A percentile compares a stretch with the other conserved stretches of the same genome.
Evolutionary conservation across 2,113 vertebrate species (phyloP).

Genomic region (Hippopotamus amphibius): DNA sequence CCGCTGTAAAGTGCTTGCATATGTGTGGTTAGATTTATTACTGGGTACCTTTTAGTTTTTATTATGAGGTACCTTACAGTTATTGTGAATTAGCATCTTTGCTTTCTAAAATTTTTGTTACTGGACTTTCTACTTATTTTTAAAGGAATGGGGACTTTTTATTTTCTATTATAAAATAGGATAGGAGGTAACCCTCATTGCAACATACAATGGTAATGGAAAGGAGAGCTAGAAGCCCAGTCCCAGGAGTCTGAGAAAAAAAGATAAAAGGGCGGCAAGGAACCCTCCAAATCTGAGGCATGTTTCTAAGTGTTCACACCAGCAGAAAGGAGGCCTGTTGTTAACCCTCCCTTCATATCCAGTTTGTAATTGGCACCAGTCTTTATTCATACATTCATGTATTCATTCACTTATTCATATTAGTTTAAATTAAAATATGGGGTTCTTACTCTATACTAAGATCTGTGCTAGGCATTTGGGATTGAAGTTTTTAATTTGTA

Average conservation of each 20-base stretch:
- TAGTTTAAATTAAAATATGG: not conserved
- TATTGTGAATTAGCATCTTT: not conserved
- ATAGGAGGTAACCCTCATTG: not conserved
- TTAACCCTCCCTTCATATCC: not conserved
- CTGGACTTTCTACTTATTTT: not conserved
- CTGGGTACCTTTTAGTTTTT: not conserved
- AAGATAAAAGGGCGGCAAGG: not conserved
- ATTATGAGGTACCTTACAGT: not conserved
- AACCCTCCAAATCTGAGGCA: not conserved
- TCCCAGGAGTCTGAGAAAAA: not conserved
- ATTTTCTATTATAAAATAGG: not conserved
- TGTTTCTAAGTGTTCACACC: not conserved
- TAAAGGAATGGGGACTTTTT: not conserved
- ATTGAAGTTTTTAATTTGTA: constrained; percentile 2
- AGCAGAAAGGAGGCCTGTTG: not conserved
- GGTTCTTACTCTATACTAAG: not conserved
- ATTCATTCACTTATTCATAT: not conserved
- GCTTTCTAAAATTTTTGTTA: not conserved
- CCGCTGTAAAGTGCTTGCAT: not conserved
- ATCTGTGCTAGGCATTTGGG: not conserved
- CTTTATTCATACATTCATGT: not conserved
- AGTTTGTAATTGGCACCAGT: not conserved
- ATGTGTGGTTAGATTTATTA: not conserved
- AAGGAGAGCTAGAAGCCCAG: not conserved
- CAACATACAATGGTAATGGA: not conserved